Conservation (phyloP, 53 echinoderm and acorn worm genomes). For the Echinarachnius parma region DNA sequence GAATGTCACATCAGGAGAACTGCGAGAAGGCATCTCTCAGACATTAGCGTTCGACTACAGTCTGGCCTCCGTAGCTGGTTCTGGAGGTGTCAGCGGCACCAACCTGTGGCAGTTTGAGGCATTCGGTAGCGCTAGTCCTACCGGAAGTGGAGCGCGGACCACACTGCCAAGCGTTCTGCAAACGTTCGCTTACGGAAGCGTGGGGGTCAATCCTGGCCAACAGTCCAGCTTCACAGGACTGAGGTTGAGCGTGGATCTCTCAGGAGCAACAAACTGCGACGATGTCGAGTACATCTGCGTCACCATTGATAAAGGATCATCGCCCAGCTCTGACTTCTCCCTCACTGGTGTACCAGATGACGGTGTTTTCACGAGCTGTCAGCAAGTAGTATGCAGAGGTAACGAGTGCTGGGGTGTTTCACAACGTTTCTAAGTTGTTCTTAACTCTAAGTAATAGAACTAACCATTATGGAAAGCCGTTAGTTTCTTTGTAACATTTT, state of each 20-base stretch:
- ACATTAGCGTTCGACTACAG: slow-evolving; percentile 25
- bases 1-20: slow-evolving; percentile 38
- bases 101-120: slow-evolving; percentile 63
- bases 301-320: slow-evolving; percentile 19
- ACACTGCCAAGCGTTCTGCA: slow-evolving; percentile 2
- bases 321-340: slow-evolving; percentile 48
- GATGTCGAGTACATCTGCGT: slow-evolving; percentile 62
- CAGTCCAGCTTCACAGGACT: slow-evolving; percentile 27
- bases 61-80: slow-evolving; percentile 29
- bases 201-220: slow-evolving; percentile 18
- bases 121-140: slow-evolving; percentile 49
- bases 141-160: slow-evolving; percentile 30
- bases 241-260: slow-evolving; percentile 35
- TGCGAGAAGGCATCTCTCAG: slow-evolving; percentile 44
- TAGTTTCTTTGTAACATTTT: too few species aligned
- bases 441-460: too few species aligned
- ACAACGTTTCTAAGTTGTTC: too few species aligned
- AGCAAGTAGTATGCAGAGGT: slow-evolving; percentile 57
- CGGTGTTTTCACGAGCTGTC: slow-evolving; percentile 44
- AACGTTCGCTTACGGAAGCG: slow-evolving; percentile 9
- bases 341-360: slow-evolving; percentile 43
- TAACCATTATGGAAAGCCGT: too few species aligned
- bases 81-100: slow-evolving; percentile 44
- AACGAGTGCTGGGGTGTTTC: too few species aligned
- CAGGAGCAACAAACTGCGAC: slow-evolving; percentile 32